These are phyloP conservation scores for Leptopilina drosophilae DNA, from an alignment of 2,888 invertebrate genomes.

Conservation along the genomic window DNA sequence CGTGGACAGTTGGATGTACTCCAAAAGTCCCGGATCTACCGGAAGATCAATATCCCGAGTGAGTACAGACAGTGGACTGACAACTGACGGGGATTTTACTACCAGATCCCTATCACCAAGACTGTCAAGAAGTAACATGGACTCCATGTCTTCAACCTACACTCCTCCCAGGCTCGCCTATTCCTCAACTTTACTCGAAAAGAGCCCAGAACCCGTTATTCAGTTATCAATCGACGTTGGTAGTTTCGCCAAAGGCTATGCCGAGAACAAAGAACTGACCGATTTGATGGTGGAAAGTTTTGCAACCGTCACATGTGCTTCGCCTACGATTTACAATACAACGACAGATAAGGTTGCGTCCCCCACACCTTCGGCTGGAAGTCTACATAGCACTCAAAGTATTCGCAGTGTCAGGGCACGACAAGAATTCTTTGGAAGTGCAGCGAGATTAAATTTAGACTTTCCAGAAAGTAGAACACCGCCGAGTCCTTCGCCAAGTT, in stretches of 20 bases:
- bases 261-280: conserved; percentile 77
- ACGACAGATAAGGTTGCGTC: conserved; percentile 80
- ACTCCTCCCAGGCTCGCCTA: conserved; percentile 80
- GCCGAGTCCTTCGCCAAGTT: conserved; percentile 81
- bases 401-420: conserved; percentile 79
- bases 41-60: conserved; percentile 74
- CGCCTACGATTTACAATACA: conserved; percentile 79
- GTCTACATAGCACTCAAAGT: conserved; percentile 69
- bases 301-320: conserved; percentile 77
- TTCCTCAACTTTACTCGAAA: conserved; percentile 82
- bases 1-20: conserved; percentile 84
- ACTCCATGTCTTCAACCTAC: conserved; percentile 70
- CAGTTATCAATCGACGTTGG: conserved; percentile 80
- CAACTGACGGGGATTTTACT: conserved; percentile 81
- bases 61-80: conserved; percentile 80
- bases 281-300: conserved; percentile 78
- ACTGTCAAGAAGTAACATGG: conserved; percentile 71
- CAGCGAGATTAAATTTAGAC: conserved; percentile 77
- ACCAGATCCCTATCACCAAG: conserved; percentile 73
- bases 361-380: conserved; percentile 81
- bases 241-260: conserved; percentile 80
- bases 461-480: conserved; percentile 78
- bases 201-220: conserved; percentile 71
- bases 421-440: conserved; percentile 80
- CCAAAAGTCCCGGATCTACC: conserved; percentile 80